Evolutionary conservation across 1,140 invertebrate genomes (phyloP), one percentile per base, ranked within the genome.

Genomic region (Penaeus japonicus): DNA sequence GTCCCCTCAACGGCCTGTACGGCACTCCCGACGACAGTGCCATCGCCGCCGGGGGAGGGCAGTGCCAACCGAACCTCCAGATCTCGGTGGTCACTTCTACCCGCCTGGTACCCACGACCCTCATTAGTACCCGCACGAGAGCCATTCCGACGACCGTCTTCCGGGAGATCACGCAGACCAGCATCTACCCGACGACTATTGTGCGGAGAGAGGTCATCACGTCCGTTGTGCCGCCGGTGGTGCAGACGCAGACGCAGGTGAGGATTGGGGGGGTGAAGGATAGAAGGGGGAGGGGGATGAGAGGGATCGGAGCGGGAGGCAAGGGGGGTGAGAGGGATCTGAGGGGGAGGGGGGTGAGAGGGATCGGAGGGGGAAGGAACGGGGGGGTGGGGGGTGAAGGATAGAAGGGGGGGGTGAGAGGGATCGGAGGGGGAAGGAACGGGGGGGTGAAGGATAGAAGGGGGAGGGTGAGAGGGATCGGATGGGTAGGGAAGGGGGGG

Each of bases 131-230:
- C 53, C 53, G 86, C 22, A 88, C 86, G n/a, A 79, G 86, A 15
- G 86, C 86, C 62, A 88, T 88, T 53, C 86, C 86, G 4, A 88
- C 86, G 20, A 88, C 86, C 15, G 81, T 88, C 47, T 88, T 88
- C 80, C 30, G 70, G 62, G 47, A 88, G 62, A 88, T 88, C 54
- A 88, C 86, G 12, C 65, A 77, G 53, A 88, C 86, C 70, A 75
- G 86, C 24, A 88, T 88, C 62, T 83, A 77, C 80, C 80, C 86
- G 4, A 83, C 86, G 17, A 88, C 86, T 0, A 24, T 88, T 24
- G 80, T 82, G 3, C 24, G 53, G 24, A 88, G 79, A 70, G 79
- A 88, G 20, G 86, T 88, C 12, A 35, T 88, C 32, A 88, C 86
- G 30, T 83, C 86, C 20, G 70, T 59, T 10, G 65, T 59, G 24